phyloP scores from a whole-genome alignment of 2,113 vertebrate species.

The Eptesicus fuscus region DNA sequence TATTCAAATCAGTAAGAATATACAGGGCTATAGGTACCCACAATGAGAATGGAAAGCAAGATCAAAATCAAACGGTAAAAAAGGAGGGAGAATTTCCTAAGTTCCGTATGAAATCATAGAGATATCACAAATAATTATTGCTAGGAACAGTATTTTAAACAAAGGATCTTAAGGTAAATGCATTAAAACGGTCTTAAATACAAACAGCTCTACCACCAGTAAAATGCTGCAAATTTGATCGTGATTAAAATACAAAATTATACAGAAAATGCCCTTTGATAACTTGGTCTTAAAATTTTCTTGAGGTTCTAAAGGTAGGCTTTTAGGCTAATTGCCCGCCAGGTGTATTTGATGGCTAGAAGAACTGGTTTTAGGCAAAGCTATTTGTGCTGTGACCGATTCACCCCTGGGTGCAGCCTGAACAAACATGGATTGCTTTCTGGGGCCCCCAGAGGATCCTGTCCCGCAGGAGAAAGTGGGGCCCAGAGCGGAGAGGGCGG shows the following conservation, averaged over 20 bases:
- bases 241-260: conserved; percentile 44
- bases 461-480: fast-evolving
- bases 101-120: background rate
- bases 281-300: background rate
- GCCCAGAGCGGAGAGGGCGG: fast-evolving
- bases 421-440: fast-evolving
- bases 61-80: background rate
- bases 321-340: background rate
- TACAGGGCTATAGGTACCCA: fast-evolving
- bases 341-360: fast-evolving
- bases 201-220: background rate
- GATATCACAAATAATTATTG: background rate
- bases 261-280: background rate
- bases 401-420: background rate
- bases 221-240: background rate
- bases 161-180: background rate
- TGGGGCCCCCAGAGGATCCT: fast-evolving
- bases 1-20: background rate
- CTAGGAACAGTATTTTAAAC: conserved; percentile 14
- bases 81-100: background rate
- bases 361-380: background rate
- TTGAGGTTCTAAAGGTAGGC: background rate
- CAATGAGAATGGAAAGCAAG: background rate
- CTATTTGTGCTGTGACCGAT: fast-evolving
- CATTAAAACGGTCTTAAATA: background rate